Base-by-base conservation (phyloP, 2,888 invertebrate species). In the Blastobasis adustella region DNA sequence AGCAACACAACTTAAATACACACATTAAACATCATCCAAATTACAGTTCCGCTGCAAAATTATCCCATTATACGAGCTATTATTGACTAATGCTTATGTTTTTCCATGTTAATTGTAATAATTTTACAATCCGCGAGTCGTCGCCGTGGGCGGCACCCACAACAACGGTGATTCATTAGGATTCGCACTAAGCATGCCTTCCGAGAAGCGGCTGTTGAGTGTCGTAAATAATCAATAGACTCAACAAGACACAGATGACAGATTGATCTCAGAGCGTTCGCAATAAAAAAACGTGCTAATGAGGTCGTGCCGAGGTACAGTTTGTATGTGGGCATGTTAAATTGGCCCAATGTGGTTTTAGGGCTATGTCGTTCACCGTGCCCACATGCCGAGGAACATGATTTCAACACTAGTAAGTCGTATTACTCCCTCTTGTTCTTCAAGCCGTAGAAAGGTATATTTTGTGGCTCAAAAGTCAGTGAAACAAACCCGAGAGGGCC, bases 71-170 rank as follows among this genome's bases (percentile, higher is more conserved):
- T 23, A 23, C 23, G 45, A 49, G 46, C 56, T 54, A 57, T 61
- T 58, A 61, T 55, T 49, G 59, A 52, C 49, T 51, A 58, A 64
- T 59, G 58, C 58, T 57, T 55, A 55, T 58, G 60, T 58, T 61
- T 58, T 60, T 46, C 59, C 56, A 58, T 60, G 56, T 59, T 60
- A 59, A 61, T 59, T 56, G 58, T 57, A 54, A 60, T 62, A 60
- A 63, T 61, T 59, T 59, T 53, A 55, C 54, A 53, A 57, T 54
- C 54, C 53, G 51, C 53, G 47, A 60, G 58, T 60, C 58, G 54
- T 45, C 43, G 50, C 52, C 51, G 72, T 72, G 67, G 72, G 73
- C 58, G 61, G 65, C 69, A 65, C 72, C 73, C 72, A 73, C 72
- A 56, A 54, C 57, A 55, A 42, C 50, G 23, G 53, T 71, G 70